Evolutionary conservation across 2,797 vertebrate species (phyloP).

Genomic region (Masticophis lateralis): DNA sequence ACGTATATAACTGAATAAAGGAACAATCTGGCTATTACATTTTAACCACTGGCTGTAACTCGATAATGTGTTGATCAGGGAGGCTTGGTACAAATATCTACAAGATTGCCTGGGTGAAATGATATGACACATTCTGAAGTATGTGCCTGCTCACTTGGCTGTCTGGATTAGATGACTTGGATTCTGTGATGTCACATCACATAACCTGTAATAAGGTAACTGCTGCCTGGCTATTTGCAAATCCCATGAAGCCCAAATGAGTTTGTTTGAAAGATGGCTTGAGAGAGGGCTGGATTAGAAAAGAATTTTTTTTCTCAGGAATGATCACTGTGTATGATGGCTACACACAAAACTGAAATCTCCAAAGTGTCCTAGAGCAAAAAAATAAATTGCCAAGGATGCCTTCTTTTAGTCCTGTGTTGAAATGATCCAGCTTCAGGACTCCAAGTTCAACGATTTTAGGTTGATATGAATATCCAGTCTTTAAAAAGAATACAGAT

Average conservation of each 20-base stretch:
- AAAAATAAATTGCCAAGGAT: not conserved
- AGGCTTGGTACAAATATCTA: not conserved
- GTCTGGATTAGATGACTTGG: not conserved
- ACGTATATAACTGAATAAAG: not conserved
- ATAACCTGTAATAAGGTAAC: not conserved
- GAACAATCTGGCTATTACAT: constrained; percentile 47
- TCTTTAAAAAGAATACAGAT: not conserved
- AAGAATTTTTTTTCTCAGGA: not conserved
- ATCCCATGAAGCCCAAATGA: not conserved
- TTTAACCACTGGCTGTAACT: constrained; percentile 23
- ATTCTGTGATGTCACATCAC: not conserved
- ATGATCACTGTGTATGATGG: not conserved
- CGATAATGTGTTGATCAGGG: rapidly evolving
- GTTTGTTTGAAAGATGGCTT: not conserved
- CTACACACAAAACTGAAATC: not conserved
- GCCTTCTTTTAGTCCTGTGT: not conserved
- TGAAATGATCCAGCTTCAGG: not conserved
- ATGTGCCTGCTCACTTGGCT: not conserved
- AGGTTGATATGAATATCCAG: not conserved
- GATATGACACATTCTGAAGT: not conserved
- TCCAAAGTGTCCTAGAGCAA: not conserved
- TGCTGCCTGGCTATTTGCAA: not conserved
- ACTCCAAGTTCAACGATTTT: not conserved
- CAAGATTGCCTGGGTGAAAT: not conserved
- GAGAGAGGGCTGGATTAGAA: not conserved